Base-by-base conservation (phyloP, 1,140 invertebrate genomes). In the Littorina saxatilis region DNA sequence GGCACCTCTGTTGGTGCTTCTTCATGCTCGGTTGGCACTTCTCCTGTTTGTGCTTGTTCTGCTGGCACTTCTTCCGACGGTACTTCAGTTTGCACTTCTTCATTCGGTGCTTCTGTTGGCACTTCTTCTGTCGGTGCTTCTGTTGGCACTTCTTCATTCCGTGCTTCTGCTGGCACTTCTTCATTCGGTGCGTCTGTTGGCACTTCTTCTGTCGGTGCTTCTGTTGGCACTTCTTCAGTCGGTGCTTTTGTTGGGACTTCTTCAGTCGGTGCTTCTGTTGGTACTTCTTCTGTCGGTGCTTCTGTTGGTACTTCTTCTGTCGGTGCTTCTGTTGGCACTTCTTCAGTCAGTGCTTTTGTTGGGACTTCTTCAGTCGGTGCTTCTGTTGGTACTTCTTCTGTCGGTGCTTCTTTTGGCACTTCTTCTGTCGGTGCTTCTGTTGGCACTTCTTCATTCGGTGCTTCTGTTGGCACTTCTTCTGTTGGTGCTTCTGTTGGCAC, bases 161-260 rank as follows among this genome's bases (percentile, higher is more conserved):
- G 55, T 23, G n/a, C 7, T 58, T 58, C n/a, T 7, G 55, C n/a
- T 11, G n/a, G 55, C n/a, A 15, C 55, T 58, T 58, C 55, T 58
- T 58, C 55, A 23, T 3, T 9, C n/a, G 7, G 15, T 58, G n/a
- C n/a, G 13, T 15, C n/a, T 11, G 17, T 32, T 11, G 23, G 15
- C 23, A 27, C 55, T 58, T 63, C 61, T 63, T 63, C 27, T 15
- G 61, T 5, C 5, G 1, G 27, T 32, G 32, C 61, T 4, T 63
- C 61, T 63, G n/a, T 63, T 13, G 61, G 61, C 61, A 63, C 29
- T 32, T 63, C 0, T 27, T 32, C 61, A 27, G 27, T n/a, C 13
- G 61, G 61, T 63, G 32, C 61, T 4, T 58, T 27, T 58, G 55
- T 58, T 5, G 55, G 55, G n/a, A 32, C 61, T 63, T 63, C 61